Percentiles rank a stretch among this genome's conserved stretches.
Evolutionary conservation across 2,888 invertebrate species (phyloP).

Genomic region (Leptinotarsa peninsularis): DNA sequence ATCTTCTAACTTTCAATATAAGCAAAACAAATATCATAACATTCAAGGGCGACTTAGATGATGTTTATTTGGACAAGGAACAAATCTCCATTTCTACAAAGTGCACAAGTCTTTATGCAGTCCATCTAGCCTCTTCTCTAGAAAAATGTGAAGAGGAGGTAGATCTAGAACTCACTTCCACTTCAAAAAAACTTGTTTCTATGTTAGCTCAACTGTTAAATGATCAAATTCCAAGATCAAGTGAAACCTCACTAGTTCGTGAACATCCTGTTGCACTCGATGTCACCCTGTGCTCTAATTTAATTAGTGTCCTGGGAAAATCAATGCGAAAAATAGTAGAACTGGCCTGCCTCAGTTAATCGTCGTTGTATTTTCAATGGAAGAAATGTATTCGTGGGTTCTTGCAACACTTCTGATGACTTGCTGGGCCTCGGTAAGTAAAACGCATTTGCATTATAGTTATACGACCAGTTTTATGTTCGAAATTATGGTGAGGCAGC

Average conservation of each 20-base stretch:
- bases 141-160: too few relatives aligned
- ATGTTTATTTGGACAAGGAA: too few relatives aligned
- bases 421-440: constrained; percentile 38
- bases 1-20: too few relatives aligned
- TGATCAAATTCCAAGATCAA: neutral
- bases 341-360: constrained; percentile 1
- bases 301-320: constrained; percentile 23
- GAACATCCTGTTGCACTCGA: neutral
- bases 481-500: constrained; percentile 30
- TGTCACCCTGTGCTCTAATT: neutral
- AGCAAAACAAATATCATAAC: too few relatives aligned
- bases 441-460: constrained; percentile 42
- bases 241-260: neutral
- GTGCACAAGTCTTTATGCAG: too few relatives aligned
- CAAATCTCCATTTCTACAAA: too few relatives aligned
- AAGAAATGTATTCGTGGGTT: constrained; percentile 41
- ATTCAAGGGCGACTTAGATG: too few relatives aligned
- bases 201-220: too few relatives aligned
- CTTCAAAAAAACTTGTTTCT: too few relatives aligned
- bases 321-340: constrained; percentile 22
- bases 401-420: constrained; percentile 36
- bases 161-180: too few relatives aligned
- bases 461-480: constrained; percentile 38
- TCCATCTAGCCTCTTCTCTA: too few relatives aligned
- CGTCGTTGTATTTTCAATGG: neutral